Evolutionary conservation across 2,888 invertebrate genomes (phyloP).

Genomic region (Catocala sponsa): DNA sequence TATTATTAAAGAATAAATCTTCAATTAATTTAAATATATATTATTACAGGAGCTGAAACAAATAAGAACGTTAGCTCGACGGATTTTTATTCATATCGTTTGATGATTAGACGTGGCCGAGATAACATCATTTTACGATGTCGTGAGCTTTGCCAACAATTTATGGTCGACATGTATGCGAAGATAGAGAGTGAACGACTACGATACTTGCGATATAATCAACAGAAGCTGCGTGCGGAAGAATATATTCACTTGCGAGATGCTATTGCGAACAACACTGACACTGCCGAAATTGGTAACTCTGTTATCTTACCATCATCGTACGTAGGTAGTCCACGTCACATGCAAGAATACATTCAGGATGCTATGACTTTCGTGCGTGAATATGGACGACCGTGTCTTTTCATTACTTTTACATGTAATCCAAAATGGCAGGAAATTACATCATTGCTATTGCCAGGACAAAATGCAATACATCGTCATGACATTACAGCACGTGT

Average conservation of each 20-base stretch:
- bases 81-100: conserved; percentile 12
- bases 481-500: conserved; percentile 37
- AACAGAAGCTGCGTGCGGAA: conserved; percentile 55
- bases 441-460: conserved; percentile 9
- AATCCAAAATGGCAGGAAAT: conserved; percentile 9
- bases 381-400: conserved; percentile 19
- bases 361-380: too few species aligned
- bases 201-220: conserved; percentile 36
- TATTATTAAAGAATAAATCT: neutral
- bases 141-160: conserved; percentile 10
- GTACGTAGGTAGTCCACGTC: conserved; percentile 40
- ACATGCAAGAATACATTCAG: conserved; percentile 10
- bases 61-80: conserved; percentile 28
- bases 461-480: conserved; percentile 30
- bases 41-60: conserved; percentile 27
- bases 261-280: conserved; percentile 38
- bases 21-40: neutral
- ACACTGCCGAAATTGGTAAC: neutral
- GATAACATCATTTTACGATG: conserved; percentile 7
- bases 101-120: conserved; percentile 1
- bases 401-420: conserved; percentile 17
- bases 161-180: conserved; percentile 12
- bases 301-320: conserved; percentile 36
- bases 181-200: conserved; percentile 10
- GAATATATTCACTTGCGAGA: conserved; percentile 43